Base-by-base conservation (phyloP, 2,888 invertebrate genomes). In the Halocaridina rubra region DNA sequence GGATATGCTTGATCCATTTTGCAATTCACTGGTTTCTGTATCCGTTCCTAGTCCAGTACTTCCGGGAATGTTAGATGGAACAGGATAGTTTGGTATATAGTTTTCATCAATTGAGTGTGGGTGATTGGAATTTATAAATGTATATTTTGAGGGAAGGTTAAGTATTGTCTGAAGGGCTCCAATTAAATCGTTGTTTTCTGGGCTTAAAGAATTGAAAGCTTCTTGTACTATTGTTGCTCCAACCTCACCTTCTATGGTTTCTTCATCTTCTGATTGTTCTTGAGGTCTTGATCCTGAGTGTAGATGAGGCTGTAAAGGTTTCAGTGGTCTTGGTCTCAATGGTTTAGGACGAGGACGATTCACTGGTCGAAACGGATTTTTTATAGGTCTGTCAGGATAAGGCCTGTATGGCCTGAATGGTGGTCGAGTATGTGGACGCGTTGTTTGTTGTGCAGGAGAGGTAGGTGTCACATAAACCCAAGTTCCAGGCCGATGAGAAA, bases 331-430 rank as follows among this genome's bases (percentile, higher is more conserved):
- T 13, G 67, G 46, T 24, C 24, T 46, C 24, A n/a, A 19, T 1
- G 16, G 67, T n/a, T 27, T 30, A 4, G 67, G 81, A 24, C 76
- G 76, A 2, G 33, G 46, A 10, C 27, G 74, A 32, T 81, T 81
- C 7, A 81, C 81, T 2, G 67, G 67, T 7, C 67, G 19, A 69
- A 81, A 81, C 22, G 81, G 81, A 7, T 57, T 75, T 30, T 46
- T 29, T 8, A 81, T 74, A n/a, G 64, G 64, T 46, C 81, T 64
- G n/a, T 67, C 74, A 32, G 22, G 27, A 3, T 19, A 10, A 19
- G 75, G 29, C 16, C 57, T 72, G 39, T n/a, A 7, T 22, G 80
- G 80, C 19, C 67, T 67, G 13, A 16, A 4, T 10, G 33, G 19
- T 3, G 78, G 78, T 1, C 46, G 64, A n/a, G 4, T 19, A 0